Evolutionary conservation across 2,797 vertebrate genomes (phyloP), one percentile per base, ranked within the genome.

Genomic region (Hozukius guyotensis): DNA sequence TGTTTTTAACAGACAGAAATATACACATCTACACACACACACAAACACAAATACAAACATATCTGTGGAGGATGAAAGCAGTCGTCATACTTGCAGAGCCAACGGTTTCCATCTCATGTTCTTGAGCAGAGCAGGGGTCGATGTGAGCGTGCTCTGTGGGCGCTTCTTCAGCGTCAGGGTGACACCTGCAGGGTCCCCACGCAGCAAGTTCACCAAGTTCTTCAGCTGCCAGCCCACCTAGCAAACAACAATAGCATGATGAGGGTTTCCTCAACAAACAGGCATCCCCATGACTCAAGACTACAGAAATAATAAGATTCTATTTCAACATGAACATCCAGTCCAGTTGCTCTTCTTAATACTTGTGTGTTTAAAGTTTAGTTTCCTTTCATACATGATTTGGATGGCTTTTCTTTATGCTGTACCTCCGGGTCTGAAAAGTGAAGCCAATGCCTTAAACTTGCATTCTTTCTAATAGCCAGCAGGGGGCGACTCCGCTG

Each of bases 141-240:
- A 97, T 2, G 97, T 97, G 77, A 98, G 94, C 0, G 96, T 98
- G 79, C 97, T 98, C 94, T 98, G 97, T 52, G 97, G 97, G 59
- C 97, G 96, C 78, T 98, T 97, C 92, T 98, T 98, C 90, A 98
- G 91, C 1, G 97, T 98, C 92, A 99, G 91, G 61, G 96, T 97
- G 72, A 98, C 97, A 31, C 97, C 97, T 6, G 96, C 96, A 29
- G 97, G 97, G 91, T 98, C 97, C 80, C 97, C 97, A 82, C 97
- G 96, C 93, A 98, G 78, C 46, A 97, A 94, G 87, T 97, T 97
- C 57, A 98, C 97, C 32, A 98, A 81, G 89, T 97, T 98, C 93
- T 97, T 98, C 93, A 99, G 88, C 94, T 98, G 97, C 97, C 97
- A 98, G 88, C 97, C 97, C 92, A 99, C 97, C 97, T 98, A 61